Percentiles rank a stretch among this genome's conserved stretches.
Conservation (phyloP, 1,140 invertebrate species). For the Apolygus lucorum region DNA sequence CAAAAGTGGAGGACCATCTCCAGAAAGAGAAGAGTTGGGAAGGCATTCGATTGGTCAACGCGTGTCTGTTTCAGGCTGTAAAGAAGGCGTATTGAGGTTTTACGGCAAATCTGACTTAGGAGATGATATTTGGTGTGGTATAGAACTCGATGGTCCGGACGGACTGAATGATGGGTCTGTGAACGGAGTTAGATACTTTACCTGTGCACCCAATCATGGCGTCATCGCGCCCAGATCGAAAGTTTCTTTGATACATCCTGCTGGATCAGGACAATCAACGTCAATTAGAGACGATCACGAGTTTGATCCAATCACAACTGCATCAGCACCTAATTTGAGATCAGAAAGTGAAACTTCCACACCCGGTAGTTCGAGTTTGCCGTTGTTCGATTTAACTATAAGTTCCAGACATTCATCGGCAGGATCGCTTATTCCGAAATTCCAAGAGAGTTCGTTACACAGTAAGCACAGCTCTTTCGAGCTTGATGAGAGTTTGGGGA, state of each 20-base stretch:
- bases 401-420: slow-evolving; percentile 30
- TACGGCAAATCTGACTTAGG: slow-evolving; percentile 49
- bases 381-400: slow-evolving; percentile 8
- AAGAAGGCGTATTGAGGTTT: slow-evolving; percentile 47
- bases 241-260: slow-evolving; percentile 34
- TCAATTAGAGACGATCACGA: not conserved
- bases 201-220: slow-evolving; percentile 42
- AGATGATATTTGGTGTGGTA: slow-evolving; percentile 52
- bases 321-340: not conserved
- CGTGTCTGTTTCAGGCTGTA: slow-evolving; percentile 45
- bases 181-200: slow-evolving; percentile 47
- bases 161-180: slow-evolving; percentile 56
- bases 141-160: slow-evolving; percentile 49
- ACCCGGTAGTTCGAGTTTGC: slow-evolving; percentile 13
- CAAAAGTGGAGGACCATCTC: slow-evolving; percentile 29
- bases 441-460: slow-evolving; percentile 27
- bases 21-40: slow-evolving; percentile 32
- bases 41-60: slow-evolving; percentile 42
- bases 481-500: slow-evolving; percentile 68
- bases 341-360: slow-evolving; percentile 25
- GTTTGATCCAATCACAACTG: not conserved
- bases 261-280: not conserved
- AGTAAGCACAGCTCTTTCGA: slow-evolving; percentile 68
- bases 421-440: slow-evolving; percentile 34
- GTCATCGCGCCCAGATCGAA: slow-evolving; percentile 45